Base-by-base conservation (phyloP, 1,140 invertebrate genomes). In the Pomacea maculata region DNA sequence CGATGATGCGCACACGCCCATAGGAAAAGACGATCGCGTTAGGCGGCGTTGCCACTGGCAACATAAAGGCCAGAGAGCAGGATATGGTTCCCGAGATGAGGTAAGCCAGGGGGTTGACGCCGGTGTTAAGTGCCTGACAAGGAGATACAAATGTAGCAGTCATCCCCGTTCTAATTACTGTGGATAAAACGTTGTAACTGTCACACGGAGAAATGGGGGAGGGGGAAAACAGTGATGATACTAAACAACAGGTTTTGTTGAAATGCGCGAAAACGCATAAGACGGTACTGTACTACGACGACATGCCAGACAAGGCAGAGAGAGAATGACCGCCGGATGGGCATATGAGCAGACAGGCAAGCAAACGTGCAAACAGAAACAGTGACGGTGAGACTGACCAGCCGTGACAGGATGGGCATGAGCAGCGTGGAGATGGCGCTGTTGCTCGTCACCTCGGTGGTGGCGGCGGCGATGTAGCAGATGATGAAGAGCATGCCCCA, bases 31-130 rank as follows among this genome's bases (percentile, higher is more conserved):
- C 96, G 73, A 99, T 96, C 1, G 97, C 97, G 92, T 99, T 99
- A n/a, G 97, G 97, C 9, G 97, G 97, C 8, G 95, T 95, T 15
- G 94, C 94, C 1, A 97, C 96, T 4, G 96, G 96, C 87, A 95
- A 88, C 91, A 95, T 94, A 87, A 94, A 94, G 61, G 93, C 93
- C 84, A 92, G 97, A 10, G 95, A 96, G 89, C 95, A 96, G 94
- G 94, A 63, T 96, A 89, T 89, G 0, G 96, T 94, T 0, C 96
- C 94, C 1, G 97, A 96, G 80, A 97, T 90, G 93, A 97, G 96
- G 86, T 97, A 92, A 89, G 95, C 96, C 78, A 97, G 88, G 0
- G 97, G 97, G 93, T 97, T 95, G 0, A 93, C 82, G 92, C 85
- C 8, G 82, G 82, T 34, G 89, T 57, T n/a, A 92, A 90, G 93